Conservation (phyloP, 2,113 vertebrate genomes). For the Festucalex cinctus region DNA sequence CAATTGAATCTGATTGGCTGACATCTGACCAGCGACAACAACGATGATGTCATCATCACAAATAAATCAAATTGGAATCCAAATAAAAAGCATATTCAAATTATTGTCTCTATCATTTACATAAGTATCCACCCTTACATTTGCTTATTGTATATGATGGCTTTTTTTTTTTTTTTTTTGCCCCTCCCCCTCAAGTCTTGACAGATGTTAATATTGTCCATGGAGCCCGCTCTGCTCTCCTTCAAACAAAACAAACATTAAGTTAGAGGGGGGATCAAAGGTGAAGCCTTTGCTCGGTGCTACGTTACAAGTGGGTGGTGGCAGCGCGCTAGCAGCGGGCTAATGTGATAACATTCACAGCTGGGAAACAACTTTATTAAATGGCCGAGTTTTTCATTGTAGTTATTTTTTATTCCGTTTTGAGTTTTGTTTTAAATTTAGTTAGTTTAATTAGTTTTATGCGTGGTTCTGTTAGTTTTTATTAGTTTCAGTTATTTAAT, state of each 20-base stretch:
- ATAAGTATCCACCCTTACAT: background rate
- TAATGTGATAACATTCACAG: background rate
- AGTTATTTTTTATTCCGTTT: no score
- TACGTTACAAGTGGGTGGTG: background rate
- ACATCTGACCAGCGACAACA: background rate
- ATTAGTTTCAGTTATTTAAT: no score
- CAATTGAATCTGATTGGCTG: background rate
- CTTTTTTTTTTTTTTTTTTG: background rate
- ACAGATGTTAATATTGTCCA: background rate
- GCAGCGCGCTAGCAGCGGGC: background rate
- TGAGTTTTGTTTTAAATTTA: no score
- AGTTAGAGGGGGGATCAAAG: background rate
- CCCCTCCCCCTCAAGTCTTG: background rate
- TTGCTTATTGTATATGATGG: background rate
- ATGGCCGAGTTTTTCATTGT: no score
- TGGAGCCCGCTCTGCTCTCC: background rate
- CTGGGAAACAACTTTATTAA: background rate
- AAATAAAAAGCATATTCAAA: background rate
- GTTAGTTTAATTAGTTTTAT: no score
- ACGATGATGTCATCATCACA: background rate
- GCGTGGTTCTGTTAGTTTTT: no score
- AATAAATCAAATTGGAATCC: background rate
- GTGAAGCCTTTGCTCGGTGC: background rate
- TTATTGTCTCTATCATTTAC: background rate
- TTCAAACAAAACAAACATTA: slow-evolving; percentile 1